Evolutionary conservation across 2,888 invertebrate species (phyloP).

Genomic region (Clunio marinus): DNA sequence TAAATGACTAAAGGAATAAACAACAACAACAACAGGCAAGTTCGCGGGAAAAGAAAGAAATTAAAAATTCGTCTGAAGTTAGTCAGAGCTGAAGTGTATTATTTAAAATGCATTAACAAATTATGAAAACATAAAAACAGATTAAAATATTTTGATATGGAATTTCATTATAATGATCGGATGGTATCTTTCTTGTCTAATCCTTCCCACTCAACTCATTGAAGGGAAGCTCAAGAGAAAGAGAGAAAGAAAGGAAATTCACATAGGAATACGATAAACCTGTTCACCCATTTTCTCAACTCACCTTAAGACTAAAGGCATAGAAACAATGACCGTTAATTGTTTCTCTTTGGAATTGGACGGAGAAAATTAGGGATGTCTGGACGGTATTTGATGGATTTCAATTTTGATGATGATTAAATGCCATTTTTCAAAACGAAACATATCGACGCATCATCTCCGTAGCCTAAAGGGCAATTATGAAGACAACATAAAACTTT

Average conservation of each 20-base stretch:
- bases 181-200: background rate
- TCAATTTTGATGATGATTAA: slow-evolving; percentile 37
- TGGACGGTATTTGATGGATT: slow-evolving; percentile 16
- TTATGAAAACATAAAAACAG: slow-evolving; percentile 34
- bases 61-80: slow-evolving; percentile 3
- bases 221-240: background rate
- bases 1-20: background rate
- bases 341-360: background rate
- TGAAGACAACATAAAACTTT: background rate
- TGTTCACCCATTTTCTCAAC: slow-evolving; percentile 19
- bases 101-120: slow-evolving; percentile 39
- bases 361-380: slow-evolving; percentile 35
- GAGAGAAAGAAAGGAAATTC: background rate
- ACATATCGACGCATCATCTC: background rate
- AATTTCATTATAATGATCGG: slow-evolving; percentile 38
- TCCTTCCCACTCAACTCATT: no score
- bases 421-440: slow-evolving; percentile 27
- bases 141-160: slow-evolving; percentile 39
- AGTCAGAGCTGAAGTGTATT: background rate
- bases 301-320: slow-evolving; percentile 11
- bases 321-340: slow-evolving; percentile 36
- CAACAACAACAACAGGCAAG: background rate
- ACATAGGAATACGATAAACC: no score
- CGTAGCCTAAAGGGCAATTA: background rate
- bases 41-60: background rate